Percentiles rank a stretch among this genome's conserved stretches.
Evolutionary conservation across 2,797 vertebrate genomes (phyloP).

Genomic region (Ficedula albicollis): DNA sequence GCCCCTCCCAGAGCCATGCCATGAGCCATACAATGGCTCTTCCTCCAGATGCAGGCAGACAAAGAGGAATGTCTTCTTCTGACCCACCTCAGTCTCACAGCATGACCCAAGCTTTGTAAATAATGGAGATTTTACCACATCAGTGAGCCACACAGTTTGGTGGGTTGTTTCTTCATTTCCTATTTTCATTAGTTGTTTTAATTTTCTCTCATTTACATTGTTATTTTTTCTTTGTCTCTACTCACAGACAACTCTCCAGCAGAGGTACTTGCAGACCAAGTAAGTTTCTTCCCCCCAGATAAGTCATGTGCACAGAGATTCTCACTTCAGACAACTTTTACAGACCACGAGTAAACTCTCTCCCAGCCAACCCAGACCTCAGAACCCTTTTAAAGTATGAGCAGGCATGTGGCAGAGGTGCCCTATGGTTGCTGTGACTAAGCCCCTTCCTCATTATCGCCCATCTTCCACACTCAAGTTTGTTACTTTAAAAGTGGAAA

Average conservation of each 20-base stretch:
- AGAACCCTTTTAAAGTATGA: neutral
- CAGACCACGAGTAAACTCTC: neutral
- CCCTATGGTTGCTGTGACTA: neutral
- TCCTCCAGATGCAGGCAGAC: neutral
- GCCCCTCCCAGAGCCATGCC: neutral
- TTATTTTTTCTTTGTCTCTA: neutral
- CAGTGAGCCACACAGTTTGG: neutral
- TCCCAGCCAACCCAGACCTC: neutral
- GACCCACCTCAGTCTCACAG: neutral
- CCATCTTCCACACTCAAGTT: neutral
- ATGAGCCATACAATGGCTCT: fast-evolving
- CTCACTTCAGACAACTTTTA: neutral
- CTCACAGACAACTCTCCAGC: neutral
- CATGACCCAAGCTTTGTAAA: neutral
- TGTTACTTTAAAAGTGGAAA: neutral
- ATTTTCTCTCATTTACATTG: neutral
- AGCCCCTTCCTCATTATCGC: neutral
- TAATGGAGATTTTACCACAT: neutral
- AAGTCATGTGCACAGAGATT: neutral
- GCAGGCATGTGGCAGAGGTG: neutral
- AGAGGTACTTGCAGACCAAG: neutral
- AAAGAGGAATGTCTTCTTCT: neutral
- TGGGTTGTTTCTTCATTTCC: neutral
- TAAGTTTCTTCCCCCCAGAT: neutral
- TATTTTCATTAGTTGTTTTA: neutral